Percentiles rank a stretch among this genome's conserved stretches.
Conservation (phyloP, 2,888 invertebrate species). For the Girardia tigrina region DNA sequence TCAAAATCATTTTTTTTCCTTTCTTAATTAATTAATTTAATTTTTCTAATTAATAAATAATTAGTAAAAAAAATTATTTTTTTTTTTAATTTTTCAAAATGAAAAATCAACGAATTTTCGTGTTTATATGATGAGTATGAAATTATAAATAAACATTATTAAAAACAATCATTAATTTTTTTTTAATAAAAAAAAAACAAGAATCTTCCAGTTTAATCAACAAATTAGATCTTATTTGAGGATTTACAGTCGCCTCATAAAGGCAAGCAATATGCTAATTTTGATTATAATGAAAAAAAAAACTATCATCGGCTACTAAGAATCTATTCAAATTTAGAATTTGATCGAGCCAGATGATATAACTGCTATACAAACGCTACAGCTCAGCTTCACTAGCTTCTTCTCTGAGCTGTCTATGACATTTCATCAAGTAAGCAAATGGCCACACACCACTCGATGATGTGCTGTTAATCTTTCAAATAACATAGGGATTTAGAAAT, state of each 20-base stretch:
- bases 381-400: not conserved
- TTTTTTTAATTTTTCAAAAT: too few relatives aligned
- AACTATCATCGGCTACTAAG: slow-evolving; percentile 20
- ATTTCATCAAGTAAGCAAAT: slow-evolving; percentile 23
- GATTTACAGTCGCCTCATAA: not conserved
- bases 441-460: slow-evolving; percentile 7
- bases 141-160: slow-evolving; percentile 1
- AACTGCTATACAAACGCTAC: not conserved
- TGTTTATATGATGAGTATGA: not conserved
- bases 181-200: not conserved
- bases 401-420: slow-evolving; percentile 23
- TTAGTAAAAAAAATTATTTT: too few relatives aligned
- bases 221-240: slow-evolving; percentile 19
- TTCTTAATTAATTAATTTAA: not conserved
- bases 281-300: slow-evolving; percentile 23
- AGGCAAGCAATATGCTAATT: slow-evolving; percentile 20
- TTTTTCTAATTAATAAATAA: not conserved
- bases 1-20: not conserved
- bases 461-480: slow-evolving; percentile 23
- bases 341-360: slow-evolving; percentile 13
- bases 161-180: slow-evolving; percentile 1
- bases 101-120: too few relatives aligned
- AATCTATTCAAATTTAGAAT: slow-evolving; percentile 1
- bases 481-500: slow-evolving; percentile 23
- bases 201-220: slow-evolving; percentile 1